phyloP scores from a whole-genome alignment of 2,888 invertebrate species.

The Caenorhabditis sp. region DNA sequence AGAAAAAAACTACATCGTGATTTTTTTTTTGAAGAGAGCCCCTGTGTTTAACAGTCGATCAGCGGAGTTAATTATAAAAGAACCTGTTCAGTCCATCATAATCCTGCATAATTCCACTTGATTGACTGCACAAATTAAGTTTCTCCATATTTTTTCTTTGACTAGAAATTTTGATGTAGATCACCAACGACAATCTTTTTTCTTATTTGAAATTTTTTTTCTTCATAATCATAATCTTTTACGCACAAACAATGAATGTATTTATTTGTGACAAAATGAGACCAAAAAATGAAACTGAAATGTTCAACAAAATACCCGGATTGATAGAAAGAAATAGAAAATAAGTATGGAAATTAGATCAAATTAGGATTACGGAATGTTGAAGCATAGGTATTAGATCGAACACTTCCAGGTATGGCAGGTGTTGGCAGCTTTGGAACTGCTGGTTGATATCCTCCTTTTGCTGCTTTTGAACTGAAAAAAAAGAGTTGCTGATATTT shows the following conservation, averaged over 20 bases:
- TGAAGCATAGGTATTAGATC: constrained; percentile 50
- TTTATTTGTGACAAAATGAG: background rate
- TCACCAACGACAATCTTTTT: no score
- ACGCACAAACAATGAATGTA: background rate
- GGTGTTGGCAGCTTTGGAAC: constrained; percentile 43
- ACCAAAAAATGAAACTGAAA: background rate
- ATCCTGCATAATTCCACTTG: no score
- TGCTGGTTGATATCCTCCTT: constrained; percentile 61
- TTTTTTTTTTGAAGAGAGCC: background rate
- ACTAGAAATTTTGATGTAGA: no score
- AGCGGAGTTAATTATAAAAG: no score
- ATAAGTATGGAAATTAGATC: background rate
- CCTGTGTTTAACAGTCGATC: no score
- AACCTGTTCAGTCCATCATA: no score
- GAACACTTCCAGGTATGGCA: constrained; percentile 44
- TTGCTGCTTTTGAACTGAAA: constrained; percentile 48
- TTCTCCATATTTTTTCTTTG: no score
- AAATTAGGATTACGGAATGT: constrained; percentile 18
- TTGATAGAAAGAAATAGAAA: background rate
- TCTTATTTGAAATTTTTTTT: background rate
- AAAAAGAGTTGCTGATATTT: background rate
- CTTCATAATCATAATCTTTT: background rate
- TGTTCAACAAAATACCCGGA: background rate
- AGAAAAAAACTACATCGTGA: background rate
- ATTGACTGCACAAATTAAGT: no score